phyloP scores from a whole-genome alignment of 2,888 invertebrate genomes.

The Pristionchus fissidentatus region DNA sequence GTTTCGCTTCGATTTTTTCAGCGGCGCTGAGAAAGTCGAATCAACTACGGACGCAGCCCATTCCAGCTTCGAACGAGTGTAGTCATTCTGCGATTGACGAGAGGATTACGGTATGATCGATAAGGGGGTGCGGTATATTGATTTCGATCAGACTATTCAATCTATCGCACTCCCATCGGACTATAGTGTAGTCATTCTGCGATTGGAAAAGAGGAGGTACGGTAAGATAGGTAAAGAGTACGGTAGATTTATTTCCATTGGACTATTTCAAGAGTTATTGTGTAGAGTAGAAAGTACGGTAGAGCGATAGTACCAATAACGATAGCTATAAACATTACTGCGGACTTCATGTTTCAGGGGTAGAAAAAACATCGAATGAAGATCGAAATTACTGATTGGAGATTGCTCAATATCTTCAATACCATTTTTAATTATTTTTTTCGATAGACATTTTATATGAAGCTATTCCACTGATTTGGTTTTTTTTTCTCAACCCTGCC shows the following conservation, averaged over 20 bases:
- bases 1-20: background rate
- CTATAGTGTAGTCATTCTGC: conserved; percentile 57
- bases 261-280: background rate
- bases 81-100: conserved; percentile 52
- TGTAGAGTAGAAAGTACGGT: background rate
- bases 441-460: too few relatives aligned
- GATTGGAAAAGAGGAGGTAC: background rate
- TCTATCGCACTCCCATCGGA: background rate
- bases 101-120: background rate
- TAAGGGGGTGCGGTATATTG: background rate
- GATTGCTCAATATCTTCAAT: too few relatives aligned
- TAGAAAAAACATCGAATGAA: too few relatives aligned
- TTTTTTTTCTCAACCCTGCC: too few relatives aligned
- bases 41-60: conserved; percentile 55
- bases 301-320: too few relatives aligned
- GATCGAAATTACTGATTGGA: too few relatives aligned
- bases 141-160: background rate
- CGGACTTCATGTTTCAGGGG: too few relatives aligned
- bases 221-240: background rate
- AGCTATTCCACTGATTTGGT: too few relatives aligned
- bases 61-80: conserved; percentile 56
- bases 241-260: background rate
- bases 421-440: too few relatives aligned
- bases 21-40: conserved; percentile 46
- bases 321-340: too few relatives aligned